phyloP scores from a whole-genome alignment of 2,113 vertebrate species.

The Nasalis larvatus region DNA sequence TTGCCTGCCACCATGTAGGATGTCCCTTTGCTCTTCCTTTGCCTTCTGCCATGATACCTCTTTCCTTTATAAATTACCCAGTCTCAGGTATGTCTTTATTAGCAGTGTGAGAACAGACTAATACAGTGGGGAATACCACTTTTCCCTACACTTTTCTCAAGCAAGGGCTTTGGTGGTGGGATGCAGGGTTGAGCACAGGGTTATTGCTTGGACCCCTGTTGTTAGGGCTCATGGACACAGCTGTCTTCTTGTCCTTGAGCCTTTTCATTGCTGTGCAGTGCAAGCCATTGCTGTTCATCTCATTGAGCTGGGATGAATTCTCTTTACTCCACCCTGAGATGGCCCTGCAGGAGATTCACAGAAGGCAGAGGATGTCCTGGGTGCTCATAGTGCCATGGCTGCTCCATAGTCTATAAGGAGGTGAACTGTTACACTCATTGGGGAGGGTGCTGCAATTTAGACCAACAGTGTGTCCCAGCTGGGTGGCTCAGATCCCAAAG shows the following conservation, averaged over 20 bases:
- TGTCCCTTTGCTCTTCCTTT: too few species aligned
- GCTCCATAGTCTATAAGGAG: not conserved
- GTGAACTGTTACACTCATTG: not conserved
- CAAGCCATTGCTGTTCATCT: not conserved
- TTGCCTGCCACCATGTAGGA: too few species aligned
- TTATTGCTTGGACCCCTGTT: not conserved
- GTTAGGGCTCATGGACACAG: not conserved
- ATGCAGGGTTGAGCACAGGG: not conserved
- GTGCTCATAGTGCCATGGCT: not conserved
- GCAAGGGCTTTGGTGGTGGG: not conserved
- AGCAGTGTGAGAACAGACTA: too few species aligned
- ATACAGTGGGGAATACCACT: not conserved
- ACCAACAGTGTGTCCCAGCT: constrained; percentile 51
- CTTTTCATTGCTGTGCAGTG: not conserved
- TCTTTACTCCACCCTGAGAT: not conserved
- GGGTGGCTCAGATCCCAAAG: constrained; percentile 55
- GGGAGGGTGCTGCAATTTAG: not conserved
- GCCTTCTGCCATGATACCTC: too few species aligned
- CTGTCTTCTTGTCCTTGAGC: not conserved
- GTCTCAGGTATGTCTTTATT: too few species aligned
- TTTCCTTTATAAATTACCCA: too few species aligned
- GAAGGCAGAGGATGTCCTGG: not conserved
- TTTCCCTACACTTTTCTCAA: not conserved
- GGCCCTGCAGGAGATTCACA: not conserved
- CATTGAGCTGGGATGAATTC: not conserved